These are phyloP conservation scores for Leptonema lineaticorne DNA, from an alignment of 1,140 invertebrate genomes.

Conservation along the genomic window DNA sequence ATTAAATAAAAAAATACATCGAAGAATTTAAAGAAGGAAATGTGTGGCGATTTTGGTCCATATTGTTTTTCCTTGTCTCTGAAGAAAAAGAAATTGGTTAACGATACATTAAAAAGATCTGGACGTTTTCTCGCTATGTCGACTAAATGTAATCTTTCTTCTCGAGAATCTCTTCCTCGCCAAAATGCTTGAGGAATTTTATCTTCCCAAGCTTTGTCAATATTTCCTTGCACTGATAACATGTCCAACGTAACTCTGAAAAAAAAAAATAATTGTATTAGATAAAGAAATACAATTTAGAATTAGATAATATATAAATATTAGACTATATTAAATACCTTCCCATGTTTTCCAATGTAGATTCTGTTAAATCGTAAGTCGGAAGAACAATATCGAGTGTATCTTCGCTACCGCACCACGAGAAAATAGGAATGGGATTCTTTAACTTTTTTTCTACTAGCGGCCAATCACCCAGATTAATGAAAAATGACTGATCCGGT, in stretches of 20 bases:
- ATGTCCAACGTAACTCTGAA: constrained; percentile 84
- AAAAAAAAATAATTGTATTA: constrained; percentile 34
- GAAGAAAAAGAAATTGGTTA: constrained; percentile 98
- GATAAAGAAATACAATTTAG: neutral
- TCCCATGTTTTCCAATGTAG: constrained; percentile 87
- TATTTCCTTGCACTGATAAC: constrained; percentile 83
- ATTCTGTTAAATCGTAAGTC: constrained; percentile 93
- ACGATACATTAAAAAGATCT: constrained; percentile 83
- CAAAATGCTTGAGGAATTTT: constrained; percentile 83
- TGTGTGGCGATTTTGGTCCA: constrained; percentile 78
- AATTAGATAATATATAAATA: neutral
- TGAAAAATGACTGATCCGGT: constrained; percentile 87
- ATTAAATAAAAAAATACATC: constrained; percentile 65
- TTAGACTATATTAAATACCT: constrained; percentile 64
- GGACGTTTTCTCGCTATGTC: constrained; percentile 76
- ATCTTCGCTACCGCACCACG: constrained; percentile 90
- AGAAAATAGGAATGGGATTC: constrained; percentile 83
- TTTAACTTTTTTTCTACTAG: constrained; percentile 59
- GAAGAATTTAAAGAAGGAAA: constrained; percentile 95
- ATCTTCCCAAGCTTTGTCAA: constrained; percentile 69
- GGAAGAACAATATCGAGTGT: constrained; percentile 90
- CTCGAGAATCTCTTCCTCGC: constrained; percentile 87
- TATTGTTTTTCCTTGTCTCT: constrained; percentile 80
- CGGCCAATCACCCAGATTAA: constrained; percentile 97
- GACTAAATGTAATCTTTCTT: constrained; percentile 80